Evolutionary conservation across 2,888 invertebrate genomes (phyloP).

Genomic region (Elysia crispata): DNA sequence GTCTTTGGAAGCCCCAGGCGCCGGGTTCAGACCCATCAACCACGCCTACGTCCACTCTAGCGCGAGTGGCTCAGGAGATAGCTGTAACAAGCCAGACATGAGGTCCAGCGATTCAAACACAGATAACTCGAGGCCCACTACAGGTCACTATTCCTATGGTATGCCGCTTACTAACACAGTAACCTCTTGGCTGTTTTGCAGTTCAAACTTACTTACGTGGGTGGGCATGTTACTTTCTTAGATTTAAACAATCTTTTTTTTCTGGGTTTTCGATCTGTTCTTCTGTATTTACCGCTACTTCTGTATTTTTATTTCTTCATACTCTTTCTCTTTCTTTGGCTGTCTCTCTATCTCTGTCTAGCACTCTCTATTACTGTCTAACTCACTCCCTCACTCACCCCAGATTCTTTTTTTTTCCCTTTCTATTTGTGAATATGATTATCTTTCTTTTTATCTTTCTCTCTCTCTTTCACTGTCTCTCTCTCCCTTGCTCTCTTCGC

Average conservation of each 20-base stretch:
- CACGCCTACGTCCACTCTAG: slow-evolving; percentile 71
- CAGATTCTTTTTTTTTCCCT: background rate
- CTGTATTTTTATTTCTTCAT: too few relatives aligned
- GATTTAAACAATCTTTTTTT: too few relatives aligned
- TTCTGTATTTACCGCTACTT: too few relatives aligned
- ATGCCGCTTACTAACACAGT: slow-evolving; percentile 27
- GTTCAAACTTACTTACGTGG: background rate
- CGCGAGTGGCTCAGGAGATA: slow-evolving; percentile 75
- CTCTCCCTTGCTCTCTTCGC: too few relatives aligned
- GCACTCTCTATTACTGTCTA: too few relatives aligned
- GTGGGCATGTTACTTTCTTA: too few relatives aligned
- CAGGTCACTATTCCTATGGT: slow-evolving; percentile 60
- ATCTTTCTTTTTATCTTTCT: background rate
- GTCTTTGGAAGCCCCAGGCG: slow-evolving; percentile 54
- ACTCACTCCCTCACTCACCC: background rate
- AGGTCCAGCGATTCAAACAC: slow-evolving; percentile 73
- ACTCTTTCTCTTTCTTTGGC: too few relatives aligned
- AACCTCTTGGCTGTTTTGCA: background rate
- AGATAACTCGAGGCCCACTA: slow-evolving; percentile 72
- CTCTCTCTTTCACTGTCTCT: too few relatives aligned
- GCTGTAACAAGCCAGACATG: slow-evolving; percentile 72
- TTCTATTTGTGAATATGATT: background rate
- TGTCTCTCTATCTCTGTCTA: too few relatives aligned
- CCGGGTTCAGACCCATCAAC: slow-evolving; percentile 70
- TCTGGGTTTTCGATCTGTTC: too few relatives aligned